Evolutionary conservation across 1,140 invertebrate genomes (phyloP).

Genomic region (Panulirus ornatus): DNA sequence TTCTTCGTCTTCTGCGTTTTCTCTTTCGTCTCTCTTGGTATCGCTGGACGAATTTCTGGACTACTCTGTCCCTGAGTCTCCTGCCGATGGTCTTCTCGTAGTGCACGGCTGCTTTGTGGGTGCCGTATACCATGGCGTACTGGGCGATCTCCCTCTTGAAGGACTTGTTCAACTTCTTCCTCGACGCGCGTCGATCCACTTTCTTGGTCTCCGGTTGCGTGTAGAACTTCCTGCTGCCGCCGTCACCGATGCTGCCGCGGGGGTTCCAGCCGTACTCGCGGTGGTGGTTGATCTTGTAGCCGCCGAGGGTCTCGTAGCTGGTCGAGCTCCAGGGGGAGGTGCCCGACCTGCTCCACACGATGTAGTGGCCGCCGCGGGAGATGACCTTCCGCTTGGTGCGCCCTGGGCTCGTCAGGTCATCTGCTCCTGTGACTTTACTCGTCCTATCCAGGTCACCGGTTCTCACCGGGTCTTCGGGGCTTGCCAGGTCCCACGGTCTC

Average conservation of each 20-base stretch:
- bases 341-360: slow-evolving; percentile 56
- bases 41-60: slow-evolving; percentile 52
- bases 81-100: slow-evolving; percentile 51
- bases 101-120: slow-evolving; percentile 34
- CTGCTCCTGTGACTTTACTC: background rate
- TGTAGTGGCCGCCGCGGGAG: slow-evolving; percentile 64
- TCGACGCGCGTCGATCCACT: background rate
- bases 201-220: background rate
- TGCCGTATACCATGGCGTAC: slow-evolving; percentile 58
- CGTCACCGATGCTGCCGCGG: slow-evolving; percentile 16
- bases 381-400: slow-evolving; percentile 51
- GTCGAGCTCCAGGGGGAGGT: slow-evolving; percentile 66
- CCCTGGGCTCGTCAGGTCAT: background rate
- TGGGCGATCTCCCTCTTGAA: slow-evolving; percentile 67
- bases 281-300: background rate
- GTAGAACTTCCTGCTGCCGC: background rate
- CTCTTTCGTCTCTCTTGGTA: slow-evolving; percentile 59
- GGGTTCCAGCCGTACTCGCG: slow-evolving; percentile 35
- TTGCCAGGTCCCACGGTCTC: background rate
- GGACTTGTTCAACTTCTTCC: slow-evolving; percentile 50
- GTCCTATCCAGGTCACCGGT: background rate
- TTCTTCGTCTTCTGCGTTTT: slow-evolving; percentile 39
- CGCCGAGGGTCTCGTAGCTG: slow-evolving; percentile 35
- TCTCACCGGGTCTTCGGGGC: background rate
- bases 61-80: slow-evolving; percentile 52